phyloP scores from a whole-genome alignment of 2,888 invertebrate genomes.

The Metopia argyrocephala region DNA sequence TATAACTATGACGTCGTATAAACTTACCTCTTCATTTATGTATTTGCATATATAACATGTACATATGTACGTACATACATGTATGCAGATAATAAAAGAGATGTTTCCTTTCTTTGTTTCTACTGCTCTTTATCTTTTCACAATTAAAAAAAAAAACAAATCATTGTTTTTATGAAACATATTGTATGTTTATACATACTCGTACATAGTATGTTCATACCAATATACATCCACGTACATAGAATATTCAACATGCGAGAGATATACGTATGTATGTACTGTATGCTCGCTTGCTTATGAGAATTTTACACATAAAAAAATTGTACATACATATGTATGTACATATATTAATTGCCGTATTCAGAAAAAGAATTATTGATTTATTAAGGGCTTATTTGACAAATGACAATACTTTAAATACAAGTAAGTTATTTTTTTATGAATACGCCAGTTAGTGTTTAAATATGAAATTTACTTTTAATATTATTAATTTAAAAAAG shows the following conservation, averaged over 20 bases:
- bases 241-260: too few species aligned
- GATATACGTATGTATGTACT: slow-evolving; percentile 13
- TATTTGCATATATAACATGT: slow-evolving; percentile 11
- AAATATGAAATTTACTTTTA: too few species aligned
- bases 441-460: too few species aligned
- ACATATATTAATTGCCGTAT: not conserved
- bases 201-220: not conserved
- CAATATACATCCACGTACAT: not conserved
- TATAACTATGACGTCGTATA: slow-evolving; percentile 41
- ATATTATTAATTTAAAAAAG: too few species aligned
- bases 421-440: too few species aligned
- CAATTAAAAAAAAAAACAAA: slow-evolving; percentile 27
- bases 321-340: not conserved
- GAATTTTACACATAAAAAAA: slow-evolving; percentile 30
- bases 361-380: too few species aligned
- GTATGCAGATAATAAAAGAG: slow-evolving; percentile 30
- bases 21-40: not conserved
- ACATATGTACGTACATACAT: slow-evolving; percentile 1
- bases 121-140: not conserved
- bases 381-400: too few species aligned
- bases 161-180: slow-evolving; percentile 35
- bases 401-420: too few species aligned
- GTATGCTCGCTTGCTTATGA: slow-evolving; percentile 14
- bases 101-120: slow-evolving; percentile 10
- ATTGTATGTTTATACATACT: not conserved